A percentile compares a stretch with the other conserved stretches of the same genome.
Conservation (phyloP, 2,888 invertebrate species). For the Leptopterna dolabrata region DNA sequence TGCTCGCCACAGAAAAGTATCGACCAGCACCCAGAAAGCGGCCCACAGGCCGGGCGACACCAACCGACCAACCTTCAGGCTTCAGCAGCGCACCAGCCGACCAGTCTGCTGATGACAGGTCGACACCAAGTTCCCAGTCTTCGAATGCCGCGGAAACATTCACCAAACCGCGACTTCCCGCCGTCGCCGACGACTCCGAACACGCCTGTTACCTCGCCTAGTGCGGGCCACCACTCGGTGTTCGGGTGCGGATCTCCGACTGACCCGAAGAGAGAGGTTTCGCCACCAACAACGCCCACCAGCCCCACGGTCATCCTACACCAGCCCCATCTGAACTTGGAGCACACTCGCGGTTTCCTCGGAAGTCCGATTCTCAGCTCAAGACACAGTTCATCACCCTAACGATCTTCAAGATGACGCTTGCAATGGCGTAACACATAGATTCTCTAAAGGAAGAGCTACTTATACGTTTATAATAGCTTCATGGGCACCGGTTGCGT, state of each 20-base stretch:
- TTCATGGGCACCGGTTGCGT: no score
- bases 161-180: neutral
- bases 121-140: neutral
- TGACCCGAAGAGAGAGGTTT: neutral
- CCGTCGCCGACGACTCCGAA: neutral
- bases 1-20: constrained; percentile 40
- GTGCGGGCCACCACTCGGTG: neutral
- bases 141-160: neutral
- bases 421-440: neutral
- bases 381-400: neutral
- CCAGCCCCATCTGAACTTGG: constrained; percentile 16
- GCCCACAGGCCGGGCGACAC: neutral
- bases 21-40: neutral
- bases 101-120: neutral
- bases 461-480: no score
- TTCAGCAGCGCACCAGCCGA: neutral
- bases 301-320: neutral
- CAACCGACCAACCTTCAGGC: neutral
- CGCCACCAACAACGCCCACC: neutral
- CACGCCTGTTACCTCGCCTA: neutral
- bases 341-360: neutral
- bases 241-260: neutral
- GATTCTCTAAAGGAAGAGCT: no score
- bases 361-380: neutral
- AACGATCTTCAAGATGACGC: neutral